A percentile compares a stretch with the other conserved stretches of the same genome.
Conservation (phyloP, 1,140 invertebrate species). For the Caerostris darwini region DNA sequence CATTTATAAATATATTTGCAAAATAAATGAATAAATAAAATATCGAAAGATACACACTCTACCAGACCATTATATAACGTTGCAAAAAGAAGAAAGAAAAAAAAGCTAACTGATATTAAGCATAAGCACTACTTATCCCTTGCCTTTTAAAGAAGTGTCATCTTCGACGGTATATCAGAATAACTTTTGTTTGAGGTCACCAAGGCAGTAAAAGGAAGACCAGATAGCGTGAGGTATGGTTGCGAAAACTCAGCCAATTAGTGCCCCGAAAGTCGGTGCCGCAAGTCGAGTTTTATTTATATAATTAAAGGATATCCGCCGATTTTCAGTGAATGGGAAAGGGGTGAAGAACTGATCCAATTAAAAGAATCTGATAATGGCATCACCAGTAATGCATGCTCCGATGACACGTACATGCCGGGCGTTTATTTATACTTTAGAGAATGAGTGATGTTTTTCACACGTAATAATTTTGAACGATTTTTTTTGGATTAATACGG, state of each 20-base stretch:
- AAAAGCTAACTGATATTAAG: too few relatives aligned
- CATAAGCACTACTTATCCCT: background rate
- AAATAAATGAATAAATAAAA: too few relatives aligned
- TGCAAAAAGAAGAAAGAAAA: too few relatives aligned
- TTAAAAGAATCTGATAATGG: slow-evolving; percentile 59
- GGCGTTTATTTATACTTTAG: background rate
- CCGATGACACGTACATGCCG: slow-evolving; percentile 17
- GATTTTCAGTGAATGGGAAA: slow-evolving; percentile 2
- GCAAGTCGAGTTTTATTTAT: slow-evolving; percentile 14
- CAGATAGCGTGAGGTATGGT: slow-evolving; percentile 12
- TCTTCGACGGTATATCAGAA: background rate
- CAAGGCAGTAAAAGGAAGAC: slow-evolving; percentile 17
- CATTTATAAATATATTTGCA: too few relatives aligned
- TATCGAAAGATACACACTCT: too few relatives aligned
- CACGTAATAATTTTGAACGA: background rate
- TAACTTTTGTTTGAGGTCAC: slow-evolving; percentile 32
- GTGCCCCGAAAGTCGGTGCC: background rate
- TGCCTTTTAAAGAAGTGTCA: slow-evolving; percentile 19
- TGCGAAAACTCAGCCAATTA: background rate
- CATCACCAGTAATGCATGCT: slow-evolving; percentile 6
- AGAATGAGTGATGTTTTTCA: slow-evolving; percentile 5
- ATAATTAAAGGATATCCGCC: slow-evolving; percentile 59
- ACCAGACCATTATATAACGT: too few relatives aligned
- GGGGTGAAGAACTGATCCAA: slow-evolving; percentile 43
- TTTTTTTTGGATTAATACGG: too few relatives aligned